Conservation (phyloP, 2,888 invertebrate species). For the Philereme transversata region DNA sequence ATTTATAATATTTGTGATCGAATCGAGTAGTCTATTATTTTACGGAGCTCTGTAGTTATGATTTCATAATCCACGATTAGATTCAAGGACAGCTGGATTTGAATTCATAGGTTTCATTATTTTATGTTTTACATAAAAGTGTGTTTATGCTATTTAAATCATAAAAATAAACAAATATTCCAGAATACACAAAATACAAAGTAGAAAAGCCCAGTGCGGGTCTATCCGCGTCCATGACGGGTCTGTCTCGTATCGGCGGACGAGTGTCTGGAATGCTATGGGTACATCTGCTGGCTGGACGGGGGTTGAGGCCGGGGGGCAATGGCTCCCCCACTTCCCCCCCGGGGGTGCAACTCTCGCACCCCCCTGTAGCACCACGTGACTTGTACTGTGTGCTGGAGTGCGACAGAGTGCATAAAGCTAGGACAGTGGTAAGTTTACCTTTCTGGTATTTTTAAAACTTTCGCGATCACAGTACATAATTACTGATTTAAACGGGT, state of each 20-base stretch:
- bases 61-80: too few species aligned
- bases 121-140: too few species aligned
- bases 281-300: conserved; percentile 94
- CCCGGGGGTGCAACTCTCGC: conserved; percentile 83
- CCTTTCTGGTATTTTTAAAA: too few species aligned
- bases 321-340: conserved; percentile 88
- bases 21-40: too few species aligned
- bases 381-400: conserved; percentile 99
- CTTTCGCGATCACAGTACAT: too few species aligned
- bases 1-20: too few species aligned
- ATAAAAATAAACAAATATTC: conserved; percentile 31
- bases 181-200: conserved; percentile 96
- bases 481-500: too few species aligned
- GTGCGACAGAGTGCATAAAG: conserved; percentile 98
- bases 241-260: conserved; percentile 74
- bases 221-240: conserved; percentile 84
- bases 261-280: conserved; percentile 93
- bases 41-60: too few species aligned
- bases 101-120: too few species aligned
- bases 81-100: too few species aligned
- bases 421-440: conserved; percentile 92
- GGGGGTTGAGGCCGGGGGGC: conserved; percentile 91
- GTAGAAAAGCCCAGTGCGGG: conserved; percentile 88
- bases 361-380: conserved; percentile 81
- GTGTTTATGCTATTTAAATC: too few species aligned